Evolutionary conservation across 2,113 vertebrate species (phyloP).

Genomic region (Ptyas mucosa): DNA sequence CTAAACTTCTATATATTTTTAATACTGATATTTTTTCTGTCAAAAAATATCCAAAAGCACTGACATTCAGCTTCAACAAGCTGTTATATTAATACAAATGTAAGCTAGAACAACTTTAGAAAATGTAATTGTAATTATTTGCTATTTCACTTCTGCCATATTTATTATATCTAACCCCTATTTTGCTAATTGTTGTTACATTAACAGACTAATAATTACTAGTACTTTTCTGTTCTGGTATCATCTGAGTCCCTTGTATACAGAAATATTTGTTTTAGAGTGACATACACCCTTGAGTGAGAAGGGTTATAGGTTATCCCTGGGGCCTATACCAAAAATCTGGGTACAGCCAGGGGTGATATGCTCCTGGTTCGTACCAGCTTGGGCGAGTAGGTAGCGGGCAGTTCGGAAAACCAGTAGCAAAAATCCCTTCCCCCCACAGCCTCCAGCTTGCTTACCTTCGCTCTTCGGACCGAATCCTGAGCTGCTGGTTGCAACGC

Average conservation of each 20-base stretch:
- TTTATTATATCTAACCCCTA: neutral
- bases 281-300: neutral
- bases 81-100: neutral
- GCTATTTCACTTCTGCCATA: neutral
- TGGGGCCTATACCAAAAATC: neutral
- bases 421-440: no score
- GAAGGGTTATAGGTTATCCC: neutral
- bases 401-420: no score
- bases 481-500: no score
- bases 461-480: no score
- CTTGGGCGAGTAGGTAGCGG: no score
- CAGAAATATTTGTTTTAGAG: neutral
- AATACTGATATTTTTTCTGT: neutral
- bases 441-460: no score
- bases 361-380: no score
- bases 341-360: neutral
- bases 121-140: neutral
- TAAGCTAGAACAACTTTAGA: neutral
- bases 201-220: neutral
- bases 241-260: neutral
- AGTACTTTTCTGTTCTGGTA: neutral
- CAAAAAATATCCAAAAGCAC: neutral
- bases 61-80: neutral
- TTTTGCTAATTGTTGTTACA: neutral
- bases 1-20: neutral